phyloP scores from a whole-genome alignment of 2,888 invertebrate species.

The Limnephilus marmoratus region DNA sequence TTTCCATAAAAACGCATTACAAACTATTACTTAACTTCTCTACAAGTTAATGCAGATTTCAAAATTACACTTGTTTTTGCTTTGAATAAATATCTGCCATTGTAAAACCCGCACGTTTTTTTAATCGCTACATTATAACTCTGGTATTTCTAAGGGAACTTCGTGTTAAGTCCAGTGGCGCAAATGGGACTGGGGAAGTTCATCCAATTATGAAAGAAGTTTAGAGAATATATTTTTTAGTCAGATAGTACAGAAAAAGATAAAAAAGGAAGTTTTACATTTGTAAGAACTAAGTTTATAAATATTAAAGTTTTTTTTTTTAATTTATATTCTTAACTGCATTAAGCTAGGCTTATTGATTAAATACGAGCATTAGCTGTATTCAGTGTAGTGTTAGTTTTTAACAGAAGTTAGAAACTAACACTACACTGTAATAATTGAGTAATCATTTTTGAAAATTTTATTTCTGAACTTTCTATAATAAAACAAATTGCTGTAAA shows the following conservation, averaged over 20 bases:
- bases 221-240: not conserved
- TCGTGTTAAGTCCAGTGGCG: conserved; percentile 15
- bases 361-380: no score
- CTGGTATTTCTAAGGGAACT: conserved; percentile 14
- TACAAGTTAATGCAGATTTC: not conserved
- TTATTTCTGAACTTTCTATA: no score
- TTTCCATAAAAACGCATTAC: not conserved
- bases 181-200: not conserved
- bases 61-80: not conserved
- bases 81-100: conserved; percentile 28
- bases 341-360: no score
- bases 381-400: no score
- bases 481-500: no score
- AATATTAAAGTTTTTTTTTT: no score
- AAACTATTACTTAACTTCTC: not conserved
- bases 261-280: not conserved
- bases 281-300: no score
- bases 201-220: not conserved
- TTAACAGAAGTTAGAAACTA: no score
- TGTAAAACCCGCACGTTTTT: conserved; percentile 6
- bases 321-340: no score
- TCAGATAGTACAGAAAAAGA: not conserved
- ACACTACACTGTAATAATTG: no score
- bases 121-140: conserved; percentile 18
- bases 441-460: no score